Evolutionary conservation across 2,113 vertebrate genomes (phyloP).

Genomic region (Synodontis membranacea): DNA sequence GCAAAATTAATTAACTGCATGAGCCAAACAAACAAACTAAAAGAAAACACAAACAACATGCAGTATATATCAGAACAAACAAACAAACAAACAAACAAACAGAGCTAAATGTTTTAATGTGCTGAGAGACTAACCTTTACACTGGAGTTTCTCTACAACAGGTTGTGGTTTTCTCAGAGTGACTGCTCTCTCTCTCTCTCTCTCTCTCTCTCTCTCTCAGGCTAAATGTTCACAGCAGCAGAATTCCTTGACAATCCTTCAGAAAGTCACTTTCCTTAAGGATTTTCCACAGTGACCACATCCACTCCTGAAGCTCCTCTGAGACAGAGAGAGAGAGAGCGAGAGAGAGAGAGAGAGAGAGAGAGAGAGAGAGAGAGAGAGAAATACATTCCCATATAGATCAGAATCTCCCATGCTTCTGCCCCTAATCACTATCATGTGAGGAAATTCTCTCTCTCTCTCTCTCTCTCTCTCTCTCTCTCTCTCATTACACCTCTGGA

Average conservation of each 20-base stretch:
- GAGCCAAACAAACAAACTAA: background rate
- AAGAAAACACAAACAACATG: background rate
- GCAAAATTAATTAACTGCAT: background rate
- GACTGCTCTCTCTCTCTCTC: background rate
- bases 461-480: constrained; percentile 32
- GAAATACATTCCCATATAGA: background rate
- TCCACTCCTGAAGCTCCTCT: background rate
- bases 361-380: background rate
- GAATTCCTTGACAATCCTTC: background rate
- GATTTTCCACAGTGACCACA: background rate
- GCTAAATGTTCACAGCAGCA: too few species aligned
- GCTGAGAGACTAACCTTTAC: background rate
- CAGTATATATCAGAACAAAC: background rate
- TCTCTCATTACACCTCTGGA: background rate
- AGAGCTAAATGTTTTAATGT: background rate
- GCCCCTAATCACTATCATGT: constrained; percentile 71
- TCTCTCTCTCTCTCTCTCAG: background rate
- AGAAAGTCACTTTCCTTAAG: background rate
- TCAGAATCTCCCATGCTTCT: background rate
- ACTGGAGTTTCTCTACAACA: background rate
- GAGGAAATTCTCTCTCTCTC: constrained; percentile 51
- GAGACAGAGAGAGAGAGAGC: too few species aligned
- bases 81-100: background rate
- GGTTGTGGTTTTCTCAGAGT: background rate
- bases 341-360: background rate